Evolutionary conservation across 2,113 vertebrate genomes (phyloP).

Genomic region (Rutilus rutilus): DNA sequence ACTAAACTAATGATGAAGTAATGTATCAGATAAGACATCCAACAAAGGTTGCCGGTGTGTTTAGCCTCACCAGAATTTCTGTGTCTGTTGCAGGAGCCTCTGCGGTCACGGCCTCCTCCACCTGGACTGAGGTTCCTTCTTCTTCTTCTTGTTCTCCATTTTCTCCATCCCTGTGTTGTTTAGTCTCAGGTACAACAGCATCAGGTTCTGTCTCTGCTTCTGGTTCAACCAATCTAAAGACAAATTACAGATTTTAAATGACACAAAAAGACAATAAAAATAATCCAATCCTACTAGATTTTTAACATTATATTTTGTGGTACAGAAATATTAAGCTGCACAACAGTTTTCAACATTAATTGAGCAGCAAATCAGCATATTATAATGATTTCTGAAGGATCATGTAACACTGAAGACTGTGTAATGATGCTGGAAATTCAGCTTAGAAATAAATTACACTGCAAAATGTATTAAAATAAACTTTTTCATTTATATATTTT

Average conservation of each 20-base stretch:
- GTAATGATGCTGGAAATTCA: neutral
- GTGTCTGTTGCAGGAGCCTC: neutral
- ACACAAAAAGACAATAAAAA: neutral
- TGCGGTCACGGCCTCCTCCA: neutral
- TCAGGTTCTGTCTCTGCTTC: conserved; percentile 51
- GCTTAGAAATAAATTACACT: neutral
- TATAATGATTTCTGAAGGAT: neutral
- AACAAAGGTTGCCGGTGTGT: neutral
- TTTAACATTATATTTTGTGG: neutral
- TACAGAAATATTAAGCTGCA: no score
- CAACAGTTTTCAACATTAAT: neutral
- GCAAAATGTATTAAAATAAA: no score
- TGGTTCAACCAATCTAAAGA: neutral
- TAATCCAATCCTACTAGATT: neutral
- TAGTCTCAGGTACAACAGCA: conserved; percentile 56
- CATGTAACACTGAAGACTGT: neutral
- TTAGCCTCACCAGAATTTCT: conserved; percentile 5
- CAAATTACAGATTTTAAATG: neutral
- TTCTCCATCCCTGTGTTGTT: conserved; percentile 19
- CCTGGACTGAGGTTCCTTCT: neutral
- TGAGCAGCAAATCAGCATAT: neutral
- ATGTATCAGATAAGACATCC: neutral
- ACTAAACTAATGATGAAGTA: neutral
- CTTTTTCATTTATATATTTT: neutral
- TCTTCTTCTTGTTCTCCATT: neutral